A percentile compares a stretch with the other conserved stretches of the same genome.
Conservation (phyloP, 2,113 vertebrate genomes). For the Strigops habroptila region DNA sequence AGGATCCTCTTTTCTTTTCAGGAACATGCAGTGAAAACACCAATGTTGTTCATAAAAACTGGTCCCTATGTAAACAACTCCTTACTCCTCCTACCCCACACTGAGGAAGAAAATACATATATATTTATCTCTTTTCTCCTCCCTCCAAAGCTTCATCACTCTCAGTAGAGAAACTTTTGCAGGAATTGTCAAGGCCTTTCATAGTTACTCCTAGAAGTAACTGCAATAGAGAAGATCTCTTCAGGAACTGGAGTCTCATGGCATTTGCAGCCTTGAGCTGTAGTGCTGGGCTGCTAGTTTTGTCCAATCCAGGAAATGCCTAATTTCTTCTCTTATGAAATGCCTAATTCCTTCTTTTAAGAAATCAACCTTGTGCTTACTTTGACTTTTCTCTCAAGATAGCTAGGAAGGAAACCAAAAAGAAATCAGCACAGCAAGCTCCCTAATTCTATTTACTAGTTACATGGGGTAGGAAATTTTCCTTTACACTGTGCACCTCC, state of each 20-base stretch:
- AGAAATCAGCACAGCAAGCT: background rate
- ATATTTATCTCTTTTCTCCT: background rate
- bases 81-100: background rate
- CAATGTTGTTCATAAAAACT: background rate
- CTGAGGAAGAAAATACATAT: rapidly evolving
- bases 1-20: background rate
- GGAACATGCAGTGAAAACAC: background rate
- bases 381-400: background rate
- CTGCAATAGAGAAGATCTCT: background rate
- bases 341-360: background rate
- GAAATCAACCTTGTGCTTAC: background rate
- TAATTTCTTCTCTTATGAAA: background rate
- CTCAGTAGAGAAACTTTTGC: background rate
- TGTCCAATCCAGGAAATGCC: background rate
- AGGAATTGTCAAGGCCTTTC: background rate
- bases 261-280: background rate
- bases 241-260: background rate
- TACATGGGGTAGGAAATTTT: background rate
- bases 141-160: background rate
- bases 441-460: background rate
- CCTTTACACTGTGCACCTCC: background rate
- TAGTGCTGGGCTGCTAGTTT: background rate
- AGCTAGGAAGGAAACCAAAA: background rate
- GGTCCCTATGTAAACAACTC: background rate
- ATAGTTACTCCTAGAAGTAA: rapidly evolving